Base-by-base conservation (phyloP, 2,113 vertebrate species). In the Gobius niger region DNA sequence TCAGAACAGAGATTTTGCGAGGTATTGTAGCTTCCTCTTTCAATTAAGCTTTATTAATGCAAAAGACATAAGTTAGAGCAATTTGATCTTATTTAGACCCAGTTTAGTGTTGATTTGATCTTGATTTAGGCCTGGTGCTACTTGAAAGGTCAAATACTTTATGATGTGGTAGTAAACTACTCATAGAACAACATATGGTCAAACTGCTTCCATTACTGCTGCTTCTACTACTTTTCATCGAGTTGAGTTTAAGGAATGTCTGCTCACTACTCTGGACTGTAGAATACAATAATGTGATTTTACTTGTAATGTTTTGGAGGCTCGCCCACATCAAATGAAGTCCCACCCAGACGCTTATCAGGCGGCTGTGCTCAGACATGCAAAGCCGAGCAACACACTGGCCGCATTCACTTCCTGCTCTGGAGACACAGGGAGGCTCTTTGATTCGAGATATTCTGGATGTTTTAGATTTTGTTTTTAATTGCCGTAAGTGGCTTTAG, bases 321-420 rank as follows among this genome's bases (percentile, higher is more conserved):
- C 62, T 65, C 70, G 34, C 77, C 75, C 72, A 67, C 50, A 59
- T 9, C 18, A 67, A 56, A 50, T 11, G 34, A 73, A 57, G 69
- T 41, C 60, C 49, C 71, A 18, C 65, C 73, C 56, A 64, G 61
- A 53, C 15, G 42, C 12, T 60, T 56, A 67, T 77, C 70, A 65
- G 65, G 16, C 44, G 8, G 9, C 40, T 34, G 46, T 85, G 81
- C 72, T 82, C 78, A 78, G 84, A 85, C 86, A 86, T 82, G 83
- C 83, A 86, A 82, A 77, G 63, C 61, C 51, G 65, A 76, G 78
- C 7, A 76, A 77, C 67, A 47, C 24, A 70, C 65, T 63, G 2
- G 41, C 16, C 41, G 9, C 40, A 16, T 6, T 44, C 7, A 53
- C 53, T 67, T 79, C 65, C 77, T 70, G 61, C 5, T 24, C 24